Conservation (phyloP, 2,888 invertebrate species). For the Andrena fulva region DNA sequence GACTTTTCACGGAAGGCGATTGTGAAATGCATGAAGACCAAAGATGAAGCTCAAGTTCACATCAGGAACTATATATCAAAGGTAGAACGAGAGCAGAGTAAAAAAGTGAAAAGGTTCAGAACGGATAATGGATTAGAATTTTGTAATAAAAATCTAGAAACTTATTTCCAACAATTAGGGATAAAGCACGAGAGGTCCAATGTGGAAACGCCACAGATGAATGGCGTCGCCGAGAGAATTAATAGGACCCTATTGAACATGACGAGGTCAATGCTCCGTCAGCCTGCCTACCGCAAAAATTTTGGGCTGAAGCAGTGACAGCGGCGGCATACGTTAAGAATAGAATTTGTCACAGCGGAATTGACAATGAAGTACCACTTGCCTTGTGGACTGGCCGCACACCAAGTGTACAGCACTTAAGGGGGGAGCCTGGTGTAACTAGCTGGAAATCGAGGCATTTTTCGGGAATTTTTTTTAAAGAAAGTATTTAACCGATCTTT, state of each 20-base stretch:
- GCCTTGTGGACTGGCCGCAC: background rate
- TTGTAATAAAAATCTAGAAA: constrained; percentile 1
- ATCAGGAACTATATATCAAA: background rate
- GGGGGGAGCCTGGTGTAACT: too few relatives aligned
- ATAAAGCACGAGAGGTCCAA: constrained; percentile 9
- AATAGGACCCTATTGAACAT: background rate
- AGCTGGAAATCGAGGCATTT: too few relatives aligned
- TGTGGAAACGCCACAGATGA: too few relatives aligned
- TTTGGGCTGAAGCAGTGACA: constrained; percentile 9
- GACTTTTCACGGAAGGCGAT: background rate
- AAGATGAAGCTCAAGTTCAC: background rate
- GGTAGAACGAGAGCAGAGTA: background rate
- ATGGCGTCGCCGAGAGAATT: background rate
- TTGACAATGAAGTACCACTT: background rate
- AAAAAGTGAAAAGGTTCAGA: constrained; percentile 5
- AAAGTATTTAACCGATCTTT: too few relatives aligned
- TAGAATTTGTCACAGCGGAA: background rate
- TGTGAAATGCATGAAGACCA: background rate
- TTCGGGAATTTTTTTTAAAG: too few relatives aligned
- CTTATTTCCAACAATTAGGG: background rate
- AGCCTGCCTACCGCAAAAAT: background rate
- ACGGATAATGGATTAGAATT: constrained; percentile 17
- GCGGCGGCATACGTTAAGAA: constrained; percentile 2
- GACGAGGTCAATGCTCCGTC: background rate
- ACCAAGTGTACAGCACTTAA: constrained; percentile 8